Evolutionary conservation across 2,797 vertebrate species (phyloP).

Genomic region (Eidolon dupreanum): DNA sequence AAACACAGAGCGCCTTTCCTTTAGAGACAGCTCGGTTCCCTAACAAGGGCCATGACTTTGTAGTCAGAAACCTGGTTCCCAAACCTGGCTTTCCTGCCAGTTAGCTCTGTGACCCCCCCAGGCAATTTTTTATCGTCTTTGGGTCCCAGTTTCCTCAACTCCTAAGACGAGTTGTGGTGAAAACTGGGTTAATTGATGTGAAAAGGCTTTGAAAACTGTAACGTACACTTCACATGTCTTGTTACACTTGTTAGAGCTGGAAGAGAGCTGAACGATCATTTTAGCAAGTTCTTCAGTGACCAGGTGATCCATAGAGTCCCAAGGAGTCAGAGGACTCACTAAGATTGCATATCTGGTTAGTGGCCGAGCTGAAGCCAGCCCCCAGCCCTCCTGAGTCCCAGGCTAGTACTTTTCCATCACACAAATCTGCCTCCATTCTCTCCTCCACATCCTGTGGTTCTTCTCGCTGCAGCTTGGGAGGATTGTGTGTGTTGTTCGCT

Average conservation of each 20-base stretch:
- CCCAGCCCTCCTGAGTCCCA: not conserved
- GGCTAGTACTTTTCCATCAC: not conserved
- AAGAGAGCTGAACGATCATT: not conserved
- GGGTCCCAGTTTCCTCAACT: not conserved
- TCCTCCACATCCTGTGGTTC: rapidly evolving
- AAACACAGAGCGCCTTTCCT: not conserved
- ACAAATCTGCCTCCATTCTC: not conserved
- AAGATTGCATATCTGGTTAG: not conserved
- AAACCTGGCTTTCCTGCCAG: not conserved
- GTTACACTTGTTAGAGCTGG: not conserved
- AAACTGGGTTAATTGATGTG: not conserved
- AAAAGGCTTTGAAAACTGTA: not conserved
- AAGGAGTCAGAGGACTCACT: not conserved
- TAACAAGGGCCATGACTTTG: not conserved
- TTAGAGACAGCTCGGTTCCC: not conserved
- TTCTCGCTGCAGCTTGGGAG: rapidly evolving
- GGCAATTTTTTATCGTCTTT: not conserved
- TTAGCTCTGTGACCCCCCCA: not conserved
- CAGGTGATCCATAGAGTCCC: not conserved
- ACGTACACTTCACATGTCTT: not conserved
- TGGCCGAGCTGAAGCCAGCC: not conserved
- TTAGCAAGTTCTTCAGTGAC: not conserved
- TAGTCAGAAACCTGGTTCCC: not conserved
- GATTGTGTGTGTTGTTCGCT: not conserved
- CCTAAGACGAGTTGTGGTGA: not conserved